Evolutionary conservation across 1,140 invertebrate species (phyloP).

Genomic region (Drosophila kanapiae): DNA sequence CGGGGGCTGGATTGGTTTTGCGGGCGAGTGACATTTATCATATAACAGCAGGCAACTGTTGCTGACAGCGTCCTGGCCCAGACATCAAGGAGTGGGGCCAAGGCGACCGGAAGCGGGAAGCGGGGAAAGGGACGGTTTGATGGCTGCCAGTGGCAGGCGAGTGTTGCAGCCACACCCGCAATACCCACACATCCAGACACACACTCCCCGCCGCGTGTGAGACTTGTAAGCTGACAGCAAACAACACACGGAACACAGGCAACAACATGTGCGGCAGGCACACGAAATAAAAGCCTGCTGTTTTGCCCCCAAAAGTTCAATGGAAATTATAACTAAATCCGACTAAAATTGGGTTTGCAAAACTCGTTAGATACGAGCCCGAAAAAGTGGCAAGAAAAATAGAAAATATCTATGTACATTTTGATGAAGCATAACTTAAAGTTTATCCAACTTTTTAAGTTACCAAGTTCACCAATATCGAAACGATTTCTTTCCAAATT

Average conservation of each 20-base stretch:
- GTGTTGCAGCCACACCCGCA: slow-evolving; percentile 30
- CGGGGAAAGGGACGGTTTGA: slow-evolving; percentile 34
- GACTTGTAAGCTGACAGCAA: slow-evolving; percentile 31
- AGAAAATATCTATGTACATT: not conserved
- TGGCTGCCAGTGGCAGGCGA: slow-evolving; percentile 58
- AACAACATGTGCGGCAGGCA: slow-evolving; percentile 51
- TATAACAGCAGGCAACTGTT: slow-evolving; percentile 67
- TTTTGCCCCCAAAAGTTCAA: slow-evolving; percentile 5
- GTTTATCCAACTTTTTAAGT: not conserved
- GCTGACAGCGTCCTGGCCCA: slow-evolving; percentile 57
- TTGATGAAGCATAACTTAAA: slow-evolving; percentile 1
- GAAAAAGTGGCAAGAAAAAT: not conserved
- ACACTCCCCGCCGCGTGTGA: slow-evolving; percentile 9
- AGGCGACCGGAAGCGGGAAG: not conserved
- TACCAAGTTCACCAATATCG: slow-evolving; percentile 9
- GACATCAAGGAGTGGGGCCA: slow-evolving; percentile 8
- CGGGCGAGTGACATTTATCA: slow-evolving; percentile 44
- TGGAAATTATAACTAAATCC: slow-evolving; percentile 11
- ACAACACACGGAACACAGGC: slow-evolving; percentile 33
- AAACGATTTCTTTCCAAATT: slow-evolving; percentile 7
- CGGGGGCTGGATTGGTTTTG: slow-evolving; percentile 6
- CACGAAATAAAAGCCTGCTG: slow-evolving; percentile 15
- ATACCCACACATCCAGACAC: not conserved
- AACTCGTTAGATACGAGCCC: not conserved
- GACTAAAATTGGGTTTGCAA: slow-evolving; percentile 1